phyloP scores from a whole-genome alignment of 2,797 vertebrate species.

The Oryzias dopingdopingensis region DNA sequence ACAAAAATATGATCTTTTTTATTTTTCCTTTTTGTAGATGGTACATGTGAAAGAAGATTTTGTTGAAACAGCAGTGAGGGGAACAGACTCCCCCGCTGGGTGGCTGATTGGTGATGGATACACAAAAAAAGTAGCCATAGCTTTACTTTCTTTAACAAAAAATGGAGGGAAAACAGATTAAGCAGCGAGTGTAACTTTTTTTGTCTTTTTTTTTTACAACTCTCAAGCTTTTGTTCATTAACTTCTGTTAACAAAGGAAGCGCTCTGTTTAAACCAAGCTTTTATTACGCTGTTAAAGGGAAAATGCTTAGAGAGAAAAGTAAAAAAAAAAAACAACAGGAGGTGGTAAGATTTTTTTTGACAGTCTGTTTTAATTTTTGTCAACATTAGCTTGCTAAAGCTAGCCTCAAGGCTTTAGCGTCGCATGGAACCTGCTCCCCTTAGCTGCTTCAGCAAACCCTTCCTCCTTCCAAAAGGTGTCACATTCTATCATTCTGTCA shows the following conservation, averaged over 20 bases:
- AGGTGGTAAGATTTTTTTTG: not conserved
- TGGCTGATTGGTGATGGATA: slow-evolving; percentile 38
- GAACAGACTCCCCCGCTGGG: slow-evolving; percentile 33
- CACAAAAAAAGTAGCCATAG: slow-evolving; percentile 4
- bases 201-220: not conserved
- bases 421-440: not conserved
- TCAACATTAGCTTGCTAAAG: not conserved
- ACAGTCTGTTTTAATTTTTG: not conserved
- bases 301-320: too few species aligned
- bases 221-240: not conserved
- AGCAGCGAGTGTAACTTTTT: not conserved
- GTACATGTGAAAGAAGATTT: slow-evolving; percentile 16
- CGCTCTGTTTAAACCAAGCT: too few species aligned
- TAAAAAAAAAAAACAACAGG: too few species aligned
- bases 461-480: not conserved
- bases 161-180: too few species aligned
- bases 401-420: not conserved
- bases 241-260: not conserved
- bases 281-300: too few species aligned
- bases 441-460: not conserved
- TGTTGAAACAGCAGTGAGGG: slow-evolving; percentile 6
- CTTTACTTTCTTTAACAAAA: not conserved
- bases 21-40: not conserved
- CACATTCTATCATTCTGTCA: not conserved
- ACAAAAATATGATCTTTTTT: slow-evolving; percentile 1